A percentile compares a stretch with the other conserved stretches of the same genome.
These are phyloP conservation scores for Cephus pygmeus DNA, from an alignment of 2,888 invertebrate genomes.

Conservation along the genomic window DNA sequence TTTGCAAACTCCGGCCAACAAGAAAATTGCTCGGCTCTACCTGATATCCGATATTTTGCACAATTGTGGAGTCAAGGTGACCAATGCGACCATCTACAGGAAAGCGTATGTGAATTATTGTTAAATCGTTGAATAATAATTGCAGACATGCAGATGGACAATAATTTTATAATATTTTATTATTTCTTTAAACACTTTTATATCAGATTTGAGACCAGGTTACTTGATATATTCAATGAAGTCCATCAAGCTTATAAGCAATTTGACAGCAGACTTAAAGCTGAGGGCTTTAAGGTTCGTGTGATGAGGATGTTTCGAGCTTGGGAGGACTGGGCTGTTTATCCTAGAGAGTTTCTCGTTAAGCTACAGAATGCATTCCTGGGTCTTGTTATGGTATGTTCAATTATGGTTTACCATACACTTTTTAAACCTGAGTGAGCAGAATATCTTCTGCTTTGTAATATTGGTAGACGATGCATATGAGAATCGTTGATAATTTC, in stretches of 20 bases:
- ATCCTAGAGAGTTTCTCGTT: constrained; percentile 91
- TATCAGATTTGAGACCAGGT: constrained; percentile 82
- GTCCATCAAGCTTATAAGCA: constrained; percentile 78
- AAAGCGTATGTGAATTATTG: constrained; percentile 75
- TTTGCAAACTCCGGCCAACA: constrained; percentile 80
- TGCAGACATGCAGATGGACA: neutral
- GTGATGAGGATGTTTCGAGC: constrained; percentile 91
- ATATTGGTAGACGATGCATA: no score
- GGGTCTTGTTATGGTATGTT: constrained; percentile 72
- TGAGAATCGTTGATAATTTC: neutral
- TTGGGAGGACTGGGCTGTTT: constrained; percentile 98
- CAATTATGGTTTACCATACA: no score
- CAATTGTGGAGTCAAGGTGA: constrained; percentile 95
- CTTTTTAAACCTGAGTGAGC: neutral
- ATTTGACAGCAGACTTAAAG: constrained; percentile 87
- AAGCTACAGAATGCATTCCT: constrained; percentile 91
- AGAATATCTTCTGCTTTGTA: neutral
- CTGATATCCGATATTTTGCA: constrained; percentile 96
- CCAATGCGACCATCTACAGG: constrained; percentile 94
- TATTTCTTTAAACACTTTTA: constrained; percentile 16
- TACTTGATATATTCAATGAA: constrained; percentile 81
- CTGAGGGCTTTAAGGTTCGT: constrained; percentile 94
- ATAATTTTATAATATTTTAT: neutral
- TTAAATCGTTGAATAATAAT: neutral
- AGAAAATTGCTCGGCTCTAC: constrained; percentile 93